Evolutionary conservation across 2,113 vertebrate species (phyloP), one percentile per base, ranked within the genome.

Genomic region (Chloropsis hardwickii): DNA sequence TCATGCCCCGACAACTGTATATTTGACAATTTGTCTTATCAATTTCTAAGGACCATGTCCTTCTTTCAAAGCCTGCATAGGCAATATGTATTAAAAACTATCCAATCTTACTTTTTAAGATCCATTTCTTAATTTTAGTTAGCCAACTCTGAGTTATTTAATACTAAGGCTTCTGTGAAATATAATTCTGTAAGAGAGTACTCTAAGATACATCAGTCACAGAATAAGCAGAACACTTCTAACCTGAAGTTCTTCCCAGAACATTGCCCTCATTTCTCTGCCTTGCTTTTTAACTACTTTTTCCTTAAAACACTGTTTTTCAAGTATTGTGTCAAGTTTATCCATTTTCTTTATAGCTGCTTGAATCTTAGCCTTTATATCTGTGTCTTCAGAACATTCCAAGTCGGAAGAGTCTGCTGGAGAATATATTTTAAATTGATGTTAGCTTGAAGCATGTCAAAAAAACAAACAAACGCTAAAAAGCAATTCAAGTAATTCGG

Each of bases 191-290:
- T 25, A 64, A 58, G 35, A 87, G 20, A 39, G 18, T 35, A 69
- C 14, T 67, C 22, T 31, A 80, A 74, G 17, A 60, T 35, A 62
- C 0, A 47, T 19, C 67, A 51, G 58, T 77, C 51, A 48, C 21
- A 65, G 92, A 88, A 88, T 6, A 67, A 86, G 28, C n/a, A 72
- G 35, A 58, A 61, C 10, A 57, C 6, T 78, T 88, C 95, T 87
- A 97, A 99, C 99, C 98, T 98, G 95, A 74, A 99, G 95, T 70
- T 99, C 98, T 78, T 98, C 95, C 98, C 98, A 99, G 45, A 99
- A 96, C 94, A 97, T 98, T 86, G 92, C 94, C 95, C 98, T 98
- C 88, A 99, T 95, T 81, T 98, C 98, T 95, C 96, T 97, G 64
- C 98, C 97, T 97, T 98, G 97, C 62, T 96, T 97, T 95, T 98